phyloP scores from a whole-genome alignment of 2,888 invertebrate genomes.

The Galerucella calmariensis region DNA sequence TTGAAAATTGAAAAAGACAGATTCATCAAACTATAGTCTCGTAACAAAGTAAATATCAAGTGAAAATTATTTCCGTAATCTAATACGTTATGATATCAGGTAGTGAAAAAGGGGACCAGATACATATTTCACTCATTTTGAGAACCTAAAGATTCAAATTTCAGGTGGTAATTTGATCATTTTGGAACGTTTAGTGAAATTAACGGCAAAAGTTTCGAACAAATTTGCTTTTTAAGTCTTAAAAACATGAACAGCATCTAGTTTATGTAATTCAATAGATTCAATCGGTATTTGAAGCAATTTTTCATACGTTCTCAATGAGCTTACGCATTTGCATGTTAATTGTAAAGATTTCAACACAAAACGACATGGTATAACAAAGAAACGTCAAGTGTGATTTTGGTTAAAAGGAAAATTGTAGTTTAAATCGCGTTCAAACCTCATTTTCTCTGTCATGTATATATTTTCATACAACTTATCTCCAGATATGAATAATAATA shows the following conservation, averaged over 20 bases:
- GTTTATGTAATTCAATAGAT: no score
- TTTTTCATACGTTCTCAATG: neutral
- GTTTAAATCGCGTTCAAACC: neutral
- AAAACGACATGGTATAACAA: neutral
- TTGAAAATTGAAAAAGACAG: no score
- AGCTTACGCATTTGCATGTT: neutral
- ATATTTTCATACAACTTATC: slow-evolving; percentile 17
- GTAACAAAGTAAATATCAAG: slow-evolving; percentile 14
- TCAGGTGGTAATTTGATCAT: neutral
- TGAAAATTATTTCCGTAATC: slow-evolving; percentile 29
- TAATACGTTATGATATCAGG: slow-evolving; percentile 11
- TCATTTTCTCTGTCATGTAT: neutral
- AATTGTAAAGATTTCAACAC: neutral
- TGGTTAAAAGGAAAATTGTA: neutral
- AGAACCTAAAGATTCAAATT: neutral
- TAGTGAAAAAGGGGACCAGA: slow-evolving; percentile 12
- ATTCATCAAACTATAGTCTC: no score
- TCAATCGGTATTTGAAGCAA: no score
- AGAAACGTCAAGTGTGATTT: neutral
- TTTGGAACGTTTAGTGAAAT: neutral
- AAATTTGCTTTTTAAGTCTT: no score
- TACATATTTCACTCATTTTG: no score
- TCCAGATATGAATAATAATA: slow-evolving; percentile 28
- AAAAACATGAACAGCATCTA: no score
- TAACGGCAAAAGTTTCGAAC: no score